phyloP scores from a whole-genome alignment of 2,797 vertebrate species.

The Sebastes diploproa region DNA sequence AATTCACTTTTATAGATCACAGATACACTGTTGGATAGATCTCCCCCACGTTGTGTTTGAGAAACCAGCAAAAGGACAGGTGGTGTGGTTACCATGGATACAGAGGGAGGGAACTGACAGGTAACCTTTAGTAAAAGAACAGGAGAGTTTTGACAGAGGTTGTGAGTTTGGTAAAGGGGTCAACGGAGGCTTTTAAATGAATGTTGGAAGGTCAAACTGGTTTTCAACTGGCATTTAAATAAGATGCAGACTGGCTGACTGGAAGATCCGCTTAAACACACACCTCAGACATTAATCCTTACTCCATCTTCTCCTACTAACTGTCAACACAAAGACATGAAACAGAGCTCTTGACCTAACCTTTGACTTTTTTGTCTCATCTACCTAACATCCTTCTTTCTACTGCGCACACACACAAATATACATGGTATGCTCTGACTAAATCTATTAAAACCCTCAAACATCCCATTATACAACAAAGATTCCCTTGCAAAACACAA shows the following conservation, averaged over 20 bases:
- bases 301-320: slow-evolving; percentile 12
- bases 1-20: slow-evolving; percentile 48
- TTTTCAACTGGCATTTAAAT: slow-evolving; percentile 37
- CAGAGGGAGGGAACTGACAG: slow-evolving; percentile 2
- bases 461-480: slow-evolving; percentile 61
- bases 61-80: slow-evolving; percentile 16
- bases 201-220: slow-evolving; percentile 21
- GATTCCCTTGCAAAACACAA: slow-evolving; percentile 61
- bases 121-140: slow-evolving; percentile 16
- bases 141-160: slow-evolving; percentile 9
- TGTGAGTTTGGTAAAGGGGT: slow-evolving; percentile 7
- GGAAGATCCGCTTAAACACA: background rate
- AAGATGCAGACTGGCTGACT: background rate
- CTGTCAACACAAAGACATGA: background rate
- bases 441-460: slow-evolving; percentile 34
- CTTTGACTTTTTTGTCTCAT: slow-evolving; percentile 31
- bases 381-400: slow-evolving; percentile 3
- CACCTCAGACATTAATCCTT: slow-evolving; percentile 14
- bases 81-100: slow-evolving; percentile 11
- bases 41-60: slow-evolving; percentile 7
- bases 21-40: background rate
- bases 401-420: slow-evolving; percentile 9
- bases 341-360: slow-evolving; percentile 25
- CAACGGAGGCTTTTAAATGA: slow-evolving; percentile 13
- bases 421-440: slow-evolving; percentile 1